Evolutionary conservation across 2,888 invertebrate genomes (phyloP), one percentile per base, ranked within the genome.

Genomic region (Eremobia ochroleuca): DNA sequence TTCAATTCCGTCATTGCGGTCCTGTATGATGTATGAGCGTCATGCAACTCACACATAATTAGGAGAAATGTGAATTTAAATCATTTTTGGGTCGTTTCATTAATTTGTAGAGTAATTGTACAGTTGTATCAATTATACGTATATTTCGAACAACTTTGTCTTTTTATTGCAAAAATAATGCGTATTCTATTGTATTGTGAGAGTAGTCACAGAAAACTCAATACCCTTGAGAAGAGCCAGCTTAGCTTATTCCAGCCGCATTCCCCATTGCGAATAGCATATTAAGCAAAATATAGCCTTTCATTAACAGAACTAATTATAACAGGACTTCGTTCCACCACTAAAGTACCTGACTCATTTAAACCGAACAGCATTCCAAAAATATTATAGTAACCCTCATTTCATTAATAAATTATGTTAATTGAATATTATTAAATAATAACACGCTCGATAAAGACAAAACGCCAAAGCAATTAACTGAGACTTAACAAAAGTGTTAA

Each of bases 381-480:
- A 73, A 68, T 79, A 65, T 68, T 55, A 66, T 61, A 61, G 18
- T 40, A 62, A 75, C 55, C 31, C 62, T 40, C 37, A 74, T 79
- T 85, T 77, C 11, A 61, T 72, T 72, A 74, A 77, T 64, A 75
- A 79, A 85, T 66, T 62, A 73, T 74, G 83, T 72, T 77, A 68
- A 74, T 65, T 58, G 58, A 76, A 76, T 69, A 79, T 72, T 55
- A 79, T 79, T 75, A 52, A 67, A 76, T 68, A 79, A 81, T 86
- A 79, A 86, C 86, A 81, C 74, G 77, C 62, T 82, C 52, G 25
- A 85, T 81, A 78, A 81, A 77, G 67, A 79, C 69, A 59, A 76
- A 78, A 73, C 66, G 74, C 73, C 62, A 71, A 68, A 76, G 72
- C 76, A 73, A 86, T 85, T 83, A 83, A 73, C 69, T 28, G 61